Evolutionary conservation across 2,113 vertebrate genomes (phyloP).

Genomic region (Carassius gibelio): DNA sequence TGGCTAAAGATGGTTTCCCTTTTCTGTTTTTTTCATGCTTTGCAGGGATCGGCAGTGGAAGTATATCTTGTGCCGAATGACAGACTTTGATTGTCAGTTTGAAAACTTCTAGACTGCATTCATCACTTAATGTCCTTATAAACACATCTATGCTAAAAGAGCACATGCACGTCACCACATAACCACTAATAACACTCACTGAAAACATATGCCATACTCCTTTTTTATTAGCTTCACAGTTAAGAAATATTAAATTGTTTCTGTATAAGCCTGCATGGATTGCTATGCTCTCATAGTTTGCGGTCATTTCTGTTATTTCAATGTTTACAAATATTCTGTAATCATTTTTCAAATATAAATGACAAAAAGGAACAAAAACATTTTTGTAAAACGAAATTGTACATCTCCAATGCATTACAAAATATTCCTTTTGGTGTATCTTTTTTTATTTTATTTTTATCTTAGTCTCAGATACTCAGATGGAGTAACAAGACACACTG

Average conservation of each 20-base stretch:
- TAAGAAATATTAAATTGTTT: not conserved
- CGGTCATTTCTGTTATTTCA: not conserved
- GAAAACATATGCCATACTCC: not conserved
- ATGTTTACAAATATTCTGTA: not conserved
- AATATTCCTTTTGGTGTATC: not conserved
- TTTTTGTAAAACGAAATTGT: not conserved
- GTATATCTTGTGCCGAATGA: slow-evolving; percentile 96
- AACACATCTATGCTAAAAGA: not conserved
- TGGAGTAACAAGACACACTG: not conserved
- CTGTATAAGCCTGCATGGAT: slow-evolving; percentile 43
- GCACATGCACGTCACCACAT: not conserved
- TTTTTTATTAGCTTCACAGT: not conserved
- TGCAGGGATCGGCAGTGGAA: slow-evolving; percentile 97
- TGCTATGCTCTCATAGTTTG: not conserved
- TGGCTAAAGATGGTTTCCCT: not conserved
- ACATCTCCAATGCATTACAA: not conserved
- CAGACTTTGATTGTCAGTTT: slow-evolving; percentile 91
- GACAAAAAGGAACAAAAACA: not conserved
- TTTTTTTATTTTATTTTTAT: not conserved
- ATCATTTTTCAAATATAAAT: slow-evolving; percentile 1
- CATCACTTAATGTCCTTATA: not conserved
- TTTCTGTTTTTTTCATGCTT: slow-evolving; percentile 51
- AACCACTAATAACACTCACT: not conserved
- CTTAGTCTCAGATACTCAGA: not conserved
- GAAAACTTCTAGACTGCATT: slow-evolving; percentile 78